A percentile compares a stretch with the other conserved stretches of the same genome.
phyloP scores from a whole-genome alignment of 2,797 vertebrate species.

The Sebastes cheni region DNA sequence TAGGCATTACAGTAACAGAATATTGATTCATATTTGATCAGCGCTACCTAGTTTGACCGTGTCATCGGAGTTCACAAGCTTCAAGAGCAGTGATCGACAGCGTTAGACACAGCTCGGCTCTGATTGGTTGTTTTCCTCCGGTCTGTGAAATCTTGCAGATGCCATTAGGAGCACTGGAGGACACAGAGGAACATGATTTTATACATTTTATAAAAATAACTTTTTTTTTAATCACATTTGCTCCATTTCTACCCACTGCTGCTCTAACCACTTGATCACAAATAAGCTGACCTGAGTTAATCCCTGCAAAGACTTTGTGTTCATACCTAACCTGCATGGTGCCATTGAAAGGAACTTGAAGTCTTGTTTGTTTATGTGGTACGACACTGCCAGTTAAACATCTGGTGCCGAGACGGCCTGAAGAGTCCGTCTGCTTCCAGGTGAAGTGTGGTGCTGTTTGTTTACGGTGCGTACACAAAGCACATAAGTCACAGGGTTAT shows the following conservation, averaged over 20 bases:
- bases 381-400: not conserved
- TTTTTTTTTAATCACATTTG: too few species aligned
- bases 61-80: too few species aligned
- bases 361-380: not conserved
- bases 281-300: not conserved
- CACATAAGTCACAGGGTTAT: not conserved
- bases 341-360: not conserved
- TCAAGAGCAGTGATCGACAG: too few species aligned
- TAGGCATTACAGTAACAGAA: too few species aligned
- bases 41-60: too few species aligned
- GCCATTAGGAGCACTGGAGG: too few species aligned
- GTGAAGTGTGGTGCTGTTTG: not conserved
- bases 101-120: not conserved
- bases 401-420: not conserved
- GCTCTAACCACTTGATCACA: not conserved
- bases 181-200: too few species aligned
- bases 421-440: not conserved
- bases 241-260: too few species aligned
- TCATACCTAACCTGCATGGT: not conserved
- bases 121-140: not conserved
- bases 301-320: not conserved
- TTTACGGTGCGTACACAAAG: not conserved
- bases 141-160: too few species aligned
- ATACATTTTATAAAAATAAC: too few species aligned
- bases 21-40: too few species aligned